Percentiles rank a stretch among this genome's conserved stretches.
Conservation (phyloP, 2,113 vertebrate genomes). For the Labeo catla region DNA sequence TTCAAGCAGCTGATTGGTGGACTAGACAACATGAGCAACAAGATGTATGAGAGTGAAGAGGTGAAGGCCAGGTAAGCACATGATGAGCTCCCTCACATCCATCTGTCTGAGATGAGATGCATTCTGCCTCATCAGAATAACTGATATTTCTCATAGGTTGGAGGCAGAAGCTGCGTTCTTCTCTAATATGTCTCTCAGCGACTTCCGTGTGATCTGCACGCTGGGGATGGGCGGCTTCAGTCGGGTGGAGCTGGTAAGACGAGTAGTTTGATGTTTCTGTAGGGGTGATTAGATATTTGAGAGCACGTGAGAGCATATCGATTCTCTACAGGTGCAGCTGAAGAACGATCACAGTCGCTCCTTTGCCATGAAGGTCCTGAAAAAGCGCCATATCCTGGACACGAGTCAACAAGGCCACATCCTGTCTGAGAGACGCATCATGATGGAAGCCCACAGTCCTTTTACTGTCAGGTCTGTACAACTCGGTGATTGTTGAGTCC, state of each 20-base stretch:
- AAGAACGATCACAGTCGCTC: slow-evolving; percentile 66
- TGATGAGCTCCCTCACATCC: neutral
- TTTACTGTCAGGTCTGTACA: slow-evolving; percentile 72
- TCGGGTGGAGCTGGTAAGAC: slow-evolving; percentile 74
- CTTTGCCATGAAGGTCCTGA: slow-evolving; percentile 76
- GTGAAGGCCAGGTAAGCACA: slow-evolving; percentile 69
- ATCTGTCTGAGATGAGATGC: neutral
- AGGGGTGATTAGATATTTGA: no score
- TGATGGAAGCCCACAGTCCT: slow-evolving; percentile 74
- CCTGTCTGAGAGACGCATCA: slow-evolving; percentile 75
- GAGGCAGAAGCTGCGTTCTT: slow-evolving; percentile 70
- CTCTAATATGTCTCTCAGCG: slow-evolving; percentile 64
- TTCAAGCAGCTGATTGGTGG: slow-evolving; percentile 78
- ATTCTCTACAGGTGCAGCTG: slow-evolving; percentile 70
- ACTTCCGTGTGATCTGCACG: slow-evolving; percentile 70
- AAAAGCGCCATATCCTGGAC: slow-evolving; percentile 77
- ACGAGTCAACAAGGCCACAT: slow-evolving; percentile 77
- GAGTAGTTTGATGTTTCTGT: neutral
- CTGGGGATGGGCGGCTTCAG: slow-evolving; percentile 78
- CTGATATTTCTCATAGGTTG: slow-evolving; percentile 53
- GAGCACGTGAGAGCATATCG: neutral
- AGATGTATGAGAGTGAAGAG: slow-evolving; percentile 67
- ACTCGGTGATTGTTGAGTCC: neutral
- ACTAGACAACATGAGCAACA: slow-evolving; percentile 67
- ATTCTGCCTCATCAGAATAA: neutral